A percentile compares a stretch with the other conserved stretches of the same genome.
These are phyloP conservation scores for Drosophila barbarae DNA, from an alignment of 2,888 invertebrate species.

Conservation along the genomic window DNA sequence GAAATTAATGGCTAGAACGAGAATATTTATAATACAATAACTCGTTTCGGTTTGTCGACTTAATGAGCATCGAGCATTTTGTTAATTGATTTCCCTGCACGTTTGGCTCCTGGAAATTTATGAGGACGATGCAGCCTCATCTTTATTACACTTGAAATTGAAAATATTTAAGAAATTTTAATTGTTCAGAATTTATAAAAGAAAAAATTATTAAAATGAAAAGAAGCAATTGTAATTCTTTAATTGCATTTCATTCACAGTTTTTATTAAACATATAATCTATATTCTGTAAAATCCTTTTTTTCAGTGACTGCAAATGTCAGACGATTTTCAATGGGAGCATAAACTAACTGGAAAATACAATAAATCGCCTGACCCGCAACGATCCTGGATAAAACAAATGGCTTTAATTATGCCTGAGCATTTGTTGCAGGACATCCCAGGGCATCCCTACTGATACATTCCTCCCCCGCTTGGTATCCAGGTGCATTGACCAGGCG, in stretches of 20 bases:
- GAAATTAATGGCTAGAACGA: constrained; percentile 34
- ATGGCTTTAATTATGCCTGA: constrained; percentile 71
- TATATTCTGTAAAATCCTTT: too few species aligned
- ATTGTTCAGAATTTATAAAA: not conserved
- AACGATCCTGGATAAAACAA: constrained; percentile 55
- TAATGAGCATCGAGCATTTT: constrained; percentile 40
- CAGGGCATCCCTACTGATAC: constrained; percentile 10
- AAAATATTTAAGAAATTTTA: too few species aligned
- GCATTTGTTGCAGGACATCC: constrained; percentile 42
- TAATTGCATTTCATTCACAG: too few species aligned
- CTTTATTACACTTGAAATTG: constrained; percentile 4
- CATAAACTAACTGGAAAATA: constrained; percentile 65
- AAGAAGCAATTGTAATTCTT: not conserved
- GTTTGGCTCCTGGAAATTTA: constrained; percentile 38
- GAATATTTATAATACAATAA: constrained; percentile 36
- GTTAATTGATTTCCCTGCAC: constrained; percentile 46
- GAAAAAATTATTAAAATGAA: rapidly evolving
- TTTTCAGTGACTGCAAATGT: not conserved
- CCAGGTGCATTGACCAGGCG: constrained; percentile 63
- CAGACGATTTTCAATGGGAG: constrained; percentile 46
- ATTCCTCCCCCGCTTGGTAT: constrained; percentile 3
- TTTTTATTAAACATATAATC: too few species aligned
- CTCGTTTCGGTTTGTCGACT: constrained; percentile 28
- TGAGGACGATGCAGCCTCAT: constrained; percentile 12
- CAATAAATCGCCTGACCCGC: constrained; percentile 61